A percentile compares a stretch with the other conserved stretches of the same genome.
These are phyloP conservation scores for Cosmia trapezina DNA, from an alignment of 2,888 invertebrate species.

Conservation along the genomic window DNA sequence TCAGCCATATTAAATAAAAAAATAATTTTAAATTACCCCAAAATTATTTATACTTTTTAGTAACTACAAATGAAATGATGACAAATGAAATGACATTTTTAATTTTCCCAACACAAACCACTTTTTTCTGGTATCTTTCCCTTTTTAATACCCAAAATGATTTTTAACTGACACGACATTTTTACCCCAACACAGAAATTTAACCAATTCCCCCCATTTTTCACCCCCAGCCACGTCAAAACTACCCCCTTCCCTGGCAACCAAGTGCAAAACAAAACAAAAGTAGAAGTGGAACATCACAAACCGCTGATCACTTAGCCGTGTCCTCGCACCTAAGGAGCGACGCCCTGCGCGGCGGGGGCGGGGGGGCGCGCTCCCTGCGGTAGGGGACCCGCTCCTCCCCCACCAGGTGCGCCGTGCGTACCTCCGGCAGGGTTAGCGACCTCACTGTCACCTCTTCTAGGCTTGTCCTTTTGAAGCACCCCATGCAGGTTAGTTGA, in stretches of 20 bases:
- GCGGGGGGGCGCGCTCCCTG: conserved; percentile 78
- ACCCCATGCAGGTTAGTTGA: conserved; percentile 82
- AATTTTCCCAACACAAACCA: neutral
- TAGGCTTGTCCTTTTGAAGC: conserved; percentile 78
- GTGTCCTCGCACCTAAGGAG: conserved; percentile 82
- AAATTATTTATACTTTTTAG: neutral
- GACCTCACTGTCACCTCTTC: conserved; percentile 83
- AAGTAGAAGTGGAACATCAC: conserved; percentile 62
- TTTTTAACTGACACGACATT: neutral
- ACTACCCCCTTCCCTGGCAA: conserved; percentile 49
- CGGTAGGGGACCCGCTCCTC: conserved; percentile 71
- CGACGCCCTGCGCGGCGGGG: conserved; percentile 83
- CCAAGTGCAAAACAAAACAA: conserved; percentile 32
- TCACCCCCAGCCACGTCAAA: neutral
- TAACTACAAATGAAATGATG: conserved; percentile 27
- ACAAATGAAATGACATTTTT: neutral
- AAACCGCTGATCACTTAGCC: conserved; percentile 76
- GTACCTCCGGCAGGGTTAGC: conserved; percentile 82
- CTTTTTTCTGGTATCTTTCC: neutral
- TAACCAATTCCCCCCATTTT: neutral
- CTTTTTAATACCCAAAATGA: neutral
- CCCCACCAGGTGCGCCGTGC: conserved; percentile 80
- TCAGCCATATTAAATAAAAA: neutral
- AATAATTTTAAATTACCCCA: neutral
- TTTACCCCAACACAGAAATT: neutral